phyloP scores from a whole-genome alignment of 2,113 vertebrate species.

The Danio rerio region GRCz12tu NC_133197.1:9159501-9160000 shows the following conservation, averaged over 20 bases:
- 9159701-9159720: constrained; percentile 45
- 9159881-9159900: constrained; percentile 79
- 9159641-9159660: constrained; percentile 38
- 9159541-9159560: constrained; percentile 37
- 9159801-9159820: constrained; percentile 67
- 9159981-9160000: constrained; percentile 48
- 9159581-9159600: constrained; percentile 44
- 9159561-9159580: constrained; percentile 32
- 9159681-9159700: constrained; percentile 30
- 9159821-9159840: constrained; percentile 72
- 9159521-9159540: constrained; percentile 1
- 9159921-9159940: constrained; percentile 78
- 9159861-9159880: constrained; percentile 70
- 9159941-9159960: constrained; percentile 82
- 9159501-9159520: constrained; percentile 14
- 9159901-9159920: constrained; percentile 75
- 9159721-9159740: constrained; percentile 64
- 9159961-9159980: constrained; percentile 80
- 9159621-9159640: constrained; percentile 12
- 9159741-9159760: constrained; percentile 49
- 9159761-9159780: constrained; percentile 62
- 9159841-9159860: constrained; percentile 77
- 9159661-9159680: constrained; percentile 25
- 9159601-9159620: constrained; percentile 43
- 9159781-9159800: constrained; percentile 61